A percentile compares a stretch with the other conserved stretches of the same genome.
Evolutionary conservation across 2,113 vertebrate genomes (phyloP).

Genomic region (Struthio camelus): DNA sequence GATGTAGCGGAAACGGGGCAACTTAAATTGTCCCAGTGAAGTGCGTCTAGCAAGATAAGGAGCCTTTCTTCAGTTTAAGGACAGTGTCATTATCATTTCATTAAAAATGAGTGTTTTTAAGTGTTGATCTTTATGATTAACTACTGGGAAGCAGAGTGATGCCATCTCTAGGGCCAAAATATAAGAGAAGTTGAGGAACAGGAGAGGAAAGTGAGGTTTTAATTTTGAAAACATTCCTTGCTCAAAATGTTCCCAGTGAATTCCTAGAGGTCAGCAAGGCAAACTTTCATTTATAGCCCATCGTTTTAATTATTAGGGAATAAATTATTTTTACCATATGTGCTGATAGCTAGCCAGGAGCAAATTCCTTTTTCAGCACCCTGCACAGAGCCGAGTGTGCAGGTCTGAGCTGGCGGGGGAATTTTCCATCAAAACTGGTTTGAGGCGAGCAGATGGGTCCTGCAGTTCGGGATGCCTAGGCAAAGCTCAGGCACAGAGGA

Average conservation of each 20-base stretch:
- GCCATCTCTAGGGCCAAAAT: neutral
- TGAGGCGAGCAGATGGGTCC: neutral
- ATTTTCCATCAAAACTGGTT: slow-evolving; percentile 16
- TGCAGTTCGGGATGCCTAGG: neutral
- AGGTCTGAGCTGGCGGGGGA: neutral
- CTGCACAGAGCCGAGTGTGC: neutral
- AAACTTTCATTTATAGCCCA: neutral
- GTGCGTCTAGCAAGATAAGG: neutral
- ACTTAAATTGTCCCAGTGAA: neutral
- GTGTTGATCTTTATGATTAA: neutral
- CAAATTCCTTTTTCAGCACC: neutral
- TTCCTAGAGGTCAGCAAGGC: slow-evolving; percentile 47
- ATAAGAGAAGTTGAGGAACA: neutral
- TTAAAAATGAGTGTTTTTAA: neutral
- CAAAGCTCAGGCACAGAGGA: neutral
- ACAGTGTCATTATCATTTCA: neutral
- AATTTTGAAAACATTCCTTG: slow-evolving; percentile 36
- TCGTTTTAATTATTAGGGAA: slow-evolving; percentile 61
- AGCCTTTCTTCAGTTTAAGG: neutral
- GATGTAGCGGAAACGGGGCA: neutral
- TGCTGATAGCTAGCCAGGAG: slow-evolving; percentile 48
- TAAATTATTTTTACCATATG: slow-evolving; percentile 29
- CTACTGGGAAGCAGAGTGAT: neutral
- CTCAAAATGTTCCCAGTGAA: slow-evolving; percentile 14
- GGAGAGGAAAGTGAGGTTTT: neutral